phyloP scores from a whole-genome alignment of 2,888 invertebrate species.

The Hoplodrina ambigua region DNA sequence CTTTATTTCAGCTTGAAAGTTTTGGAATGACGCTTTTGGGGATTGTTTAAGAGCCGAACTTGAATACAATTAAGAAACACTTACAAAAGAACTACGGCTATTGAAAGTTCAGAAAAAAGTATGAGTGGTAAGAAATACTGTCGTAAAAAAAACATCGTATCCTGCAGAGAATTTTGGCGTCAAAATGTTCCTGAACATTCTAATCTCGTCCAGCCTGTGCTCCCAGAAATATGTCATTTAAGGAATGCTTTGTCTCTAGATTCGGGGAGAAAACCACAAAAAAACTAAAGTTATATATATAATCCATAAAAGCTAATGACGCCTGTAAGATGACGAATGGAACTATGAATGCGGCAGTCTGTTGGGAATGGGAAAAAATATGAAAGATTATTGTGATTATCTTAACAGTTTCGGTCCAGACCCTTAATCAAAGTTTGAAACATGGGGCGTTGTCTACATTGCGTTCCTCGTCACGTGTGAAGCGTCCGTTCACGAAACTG shows the following conservation, averaged over 20 bases:
- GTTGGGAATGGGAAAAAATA: constrained; percentile 35
- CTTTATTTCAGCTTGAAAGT: constrained; percentile 69
- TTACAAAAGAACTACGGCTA: constrained; percentile 65
- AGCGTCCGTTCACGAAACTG: constrained; percentile 65
- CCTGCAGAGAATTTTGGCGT: constrained; percentile 36
- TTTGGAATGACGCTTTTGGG: constrained; percentile 71
- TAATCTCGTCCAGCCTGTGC: constrained; percentile 28
- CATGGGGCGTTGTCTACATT: constrained; percentile 48
- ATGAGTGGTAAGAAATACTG: constrained; percentile 61
- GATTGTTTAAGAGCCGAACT: constrained; percentile 69
- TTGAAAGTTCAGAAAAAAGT: constrained; percentile 60
- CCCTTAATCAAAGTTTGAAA: constrained; percentile 49
- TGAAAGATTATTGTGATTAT: constrained; percentile 51
- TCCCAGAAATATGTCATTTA: constrained; percentile 39
- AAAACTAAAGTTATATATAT: constrained; percentile 46
- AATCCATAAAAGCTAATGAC: constrained; percentile 53
- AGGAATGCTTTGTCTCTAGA: constrained; percentile 40
- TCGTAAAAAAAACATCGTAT: constrained; percentile 47
- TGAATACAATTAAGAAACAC: constrained; percentile 71
- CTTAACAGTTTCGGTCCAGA: constrained; percentile 43
- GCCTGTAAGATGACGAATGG: constrained; percentile 51
- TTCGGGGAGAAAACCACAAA: constrained; percentile 31
- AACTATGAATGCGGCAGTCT: constrained; percentile 17
- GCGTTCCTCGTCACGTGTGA: constrained; percentile 63
- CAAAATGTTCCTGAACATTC: constrained; percentile 41